These are phyloP conservation scores for Epistrophella euchroma DNA, from an alignment of 2,888 invertebrate species.

Conservation along the genomic window DNA sequence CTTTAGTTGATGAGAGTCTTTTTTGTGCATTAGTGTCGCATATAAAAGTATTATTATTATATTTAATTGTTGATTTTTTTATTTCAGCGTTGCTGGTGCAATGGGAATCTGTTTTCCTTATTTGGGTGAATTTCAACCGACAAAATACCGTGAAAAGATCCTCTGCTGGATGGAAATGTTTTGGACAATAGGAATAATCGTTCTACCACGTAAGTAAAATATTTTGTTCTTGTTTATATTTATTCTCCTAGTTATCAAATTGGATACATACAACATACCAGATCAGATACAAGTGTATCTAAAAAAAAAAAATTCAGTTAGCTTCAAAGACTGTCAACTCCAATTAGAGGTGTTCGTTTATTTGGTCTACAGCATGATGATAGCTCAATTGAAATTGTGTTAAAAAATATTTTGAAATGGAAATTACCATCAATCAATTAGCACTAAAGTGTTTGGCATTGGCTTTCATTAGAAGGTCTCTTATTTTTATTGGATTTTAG, in stretches of 20 bases:
- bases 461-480: conserved; percentile 1
- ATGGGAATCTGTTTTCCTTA: conserved; percentile 94
- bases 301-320: neutral
- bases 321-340: conserved; percentile 55
- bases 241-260: conserved; percentile 40
- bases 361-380: conserved; percentile 70
- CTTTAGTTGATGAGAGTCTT: no score
- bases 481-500: conserved; percentile 34
- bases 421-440: conserved; percentile 48
- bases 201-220: conserved; percentile 87
- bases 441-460: conserved; percentile 13
- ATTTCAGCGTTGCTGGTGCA: conserved; percentile 89
- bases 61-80: neutral
- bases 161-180: conserved; percentile 94
- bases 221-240: conserved; percentile 31
- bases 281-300: neutral
- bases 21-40: neutral
- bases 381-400: conserved; percentile 75
- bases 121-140: conserved; percentile 92
- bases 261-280: neutral
- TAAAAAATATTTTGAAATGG: conserved; percentile 49
- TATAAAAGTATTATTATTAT: neutral
- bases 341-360: conserved; percentile 44
- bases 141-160: conserved; percentile 91
- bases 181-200: conserved; percentile 92